Base-by-base conservation (phyloP, 2,888 invertebrate species). In the Neoitamus cyanurus region DNA sequence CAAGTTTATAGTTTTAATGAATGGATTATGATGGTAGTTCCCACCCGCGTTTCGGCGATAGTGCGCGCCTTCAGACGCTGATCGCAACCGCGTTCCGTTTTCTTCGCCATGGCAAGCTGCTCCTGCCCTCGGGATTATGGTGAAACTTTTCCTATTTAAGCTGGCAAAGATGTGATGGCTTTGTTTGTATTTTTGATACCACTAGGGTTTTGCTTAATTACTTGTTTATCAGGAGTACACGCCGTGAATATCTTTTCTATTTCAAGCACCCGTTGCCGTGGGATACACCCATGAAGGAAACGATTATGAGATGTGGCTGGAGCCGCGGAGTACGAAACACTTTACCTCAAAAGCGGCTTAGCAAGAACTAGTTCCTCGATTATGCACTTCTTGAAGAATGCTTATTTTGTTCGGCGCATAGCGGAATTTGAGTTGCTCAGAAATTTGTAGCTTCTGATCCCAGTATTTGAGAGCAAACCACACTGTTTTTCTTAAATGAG, bases 1-100 rank as follows among this genome's bases (percentile, higher is more conserved):
- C 72, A 72, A 83, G 72, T 83, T 83, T 83, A 69, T 72, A 72
- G 83, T 72, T 83, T 72, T 83, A 72, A 83, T 83, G 83, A 72
- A 83, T 83, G 72, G 69, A 82, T 69, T 82, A 37, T 37, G 36
- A 13, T 78, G 58, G 58, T 25, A 69, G 69, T 69, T 36, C 28
- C 34, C 25, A 13, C 25, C 20, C 30, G 4, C 36, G 30, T 20
- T 25, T 28, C 34, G 34, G 25, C 31, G 69, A 82, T 82, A 82
- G 68, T 69, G 82, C 15, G 68, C 15, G 25, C 46, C 82, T 82
- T 15, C n/a, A 69, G 36, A 7, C 36, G 11, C 30, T 82, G 82
- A 13, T 42, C 20, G 28, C 48, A 48, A 11, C 69, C 11, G 31
- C n/a, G 25, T 6, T n/a, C 11, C 46, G 46, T 30, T 48, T 28